Base-by-base conservation (phyloP, 2,888 invertebrate species). In the Dicranocentrus wangi region DNA sequence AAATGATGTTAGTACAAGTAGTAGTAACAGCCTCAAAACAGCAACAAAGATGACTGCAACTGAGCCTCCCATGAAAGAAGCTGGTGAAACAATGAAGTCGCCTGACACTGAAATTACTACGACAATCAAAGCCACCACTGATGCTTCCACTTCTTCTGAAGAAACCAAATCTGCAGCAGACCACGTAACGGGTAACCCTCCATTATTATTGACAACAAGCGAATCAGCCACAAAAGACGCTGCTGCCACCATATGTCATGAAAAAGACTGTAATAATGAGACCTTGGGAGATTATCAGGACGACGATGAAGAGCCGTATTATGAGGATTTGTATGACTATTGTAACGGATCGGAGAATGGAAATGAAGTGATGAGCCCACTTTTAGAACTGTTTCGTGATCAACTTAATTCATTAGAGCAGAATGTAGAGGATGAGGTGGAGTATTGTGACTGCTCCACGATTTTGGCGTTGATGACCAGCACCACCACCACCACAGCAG, bases 281-380 rank as follows among this genome's bases (percentile, higher is more conserved):
- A 53, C 47, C 27, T 28, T 32, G 58, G 66, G 39, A 63, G 72
- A 65, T 21, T 39, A 39, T 39, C 69, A 76, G 15, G 75, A 75
- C n/a, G 72, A 70, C 2, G 76, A 80, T n/a, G 81, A 82, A 55
- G 85, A 85, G 69, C 83, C 84, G 7, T 83, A 76, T 19, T 85
- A 85, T 51, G 85, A 85, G 60, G 85, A 85, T 66, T 71, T 85
- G 32, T 83, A 82, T 61, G 84, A 84, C 70, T 83, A 83, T 51
- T 82, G 83, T 66, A 79, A 81, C 65, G 75, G 82, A 19, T 82
- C 84, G 1, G 81, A 78, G 32, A 61, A 47, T 66, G 71, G 70
- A 19, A 77, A 60, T 60, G 81, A 58, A 61, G 43, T 27, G 43
- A 47, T 71, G 51, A 79, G 43, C 61, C 79, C 70, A 47, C 81